Percentiles rank a stretch among this genome's conserved stretches.
These are phyloP conservation scores for Chelonoidis abingdonii DNA, from an alignment of 2,113 vertebrate species.

Conservation along the genomic window DNA sequence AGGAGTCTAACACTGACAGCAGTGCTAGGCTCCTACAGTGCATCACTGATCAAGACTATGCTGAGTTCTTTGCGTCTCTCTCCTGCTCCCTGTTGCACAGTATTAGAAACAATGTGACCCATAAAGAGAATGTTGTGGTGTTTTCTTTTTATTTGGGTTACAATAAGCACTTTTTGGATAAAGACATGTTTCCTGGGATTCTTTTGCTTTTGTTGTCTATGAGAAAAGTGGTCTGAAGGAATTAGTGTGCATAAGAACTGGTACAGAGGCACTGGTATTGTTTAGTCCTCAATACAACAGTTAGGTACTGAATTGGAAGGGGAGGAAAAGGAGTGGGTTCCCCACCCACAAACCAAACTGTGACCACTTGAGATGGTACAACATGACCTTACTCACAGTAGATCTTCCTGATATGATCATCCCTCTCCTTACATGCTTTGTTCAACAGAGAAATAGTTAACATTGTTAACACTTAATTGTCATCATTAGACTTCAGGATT, in stretches of 20 bases:
- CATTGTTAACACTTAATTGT: neutral
- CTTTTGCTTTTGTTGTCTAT: neutral
- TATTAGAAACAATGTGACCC: neutral
- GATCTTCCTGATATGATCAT: neutral
- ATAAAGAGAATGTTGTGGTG: rapidly evolving
- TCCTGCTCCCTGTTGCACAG: neutral
- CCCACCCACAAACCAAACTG: neutral
- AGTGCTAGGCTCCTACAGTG: neutral
- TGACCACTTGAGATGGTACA: neutral
- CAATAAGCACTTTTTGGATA: neutral
- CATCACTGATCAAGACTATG: neutral
- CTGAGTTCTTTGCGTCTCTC: neutral
- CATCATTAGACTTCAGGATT: neutral
- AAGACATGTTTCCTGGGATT: neutral
- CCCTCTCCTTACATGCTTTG: neutral
- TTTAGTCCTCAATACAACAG: neutral
- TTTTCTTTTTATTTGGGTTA: neutral
- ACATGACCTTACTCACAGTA: neutral
- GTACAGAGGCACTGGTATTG: neutral
- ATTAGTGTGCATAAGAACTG: neutral
- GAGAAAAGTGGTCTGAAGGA: neutral
- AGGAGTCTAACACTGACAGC: neutral
- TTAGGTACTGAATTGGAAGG: neutral
- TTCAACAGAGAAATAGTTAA: neutral
- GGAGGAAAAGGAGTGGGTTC: neutral